A percentile compares a stretch with the other conserved stretches of the same genome.
Evolutionary conservation across 2,888 invertebrate genomes (phyloP).

Genomic region (Sericinus montela): DNA sequence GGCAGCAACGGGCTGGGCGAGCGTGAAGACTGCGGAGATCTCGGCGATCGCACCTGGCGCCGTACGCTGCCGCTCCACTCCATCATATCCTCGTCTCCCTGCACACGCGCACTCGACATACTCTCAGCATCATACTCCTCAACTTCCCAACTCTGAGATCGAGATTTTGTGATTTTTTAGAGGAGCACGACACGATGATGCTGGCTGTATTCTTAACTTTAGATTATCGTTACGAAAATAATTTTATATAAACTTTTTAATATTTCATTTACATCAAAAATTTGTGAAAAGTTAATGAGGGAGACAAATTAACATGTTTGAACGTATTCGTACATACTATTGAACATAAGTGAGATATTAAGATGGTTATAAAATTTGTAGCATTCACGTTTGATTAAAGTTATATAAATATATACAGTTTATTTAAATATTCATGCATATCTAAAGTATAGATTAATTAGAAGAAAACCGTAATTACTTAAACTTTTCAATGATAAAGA

Average conservation of each 20-base stretch:
- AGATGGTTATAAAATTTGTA: neutral
- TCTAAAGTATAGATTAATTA: conserved; percentile 2
- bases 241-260: too few species aligned
- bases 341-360: too few species aligned
- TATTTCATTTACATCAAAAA: too few species aligned
- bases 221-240: too few species aligned
- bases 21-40: conserved; percentile 29
- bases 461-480: neutral
- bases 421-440: conserved; percentile 12
- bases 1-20: conserved; percentile 67
- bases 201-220: neutral
- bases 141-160: conserved; percentile 78
- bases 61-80: conserved; percentile 75
- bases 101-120: conserved; percentile 78
- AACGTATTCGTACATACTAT: too few species aligned
- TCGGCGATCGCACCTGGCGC: conserved; percentile 63
- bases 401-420: too few species aligned
- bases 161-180: conserved; percentile 70
- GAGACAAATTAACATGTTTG: too few species aligned
- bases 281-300: too few species aligned
- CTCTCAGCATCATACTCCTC: conserved; percentile 77
- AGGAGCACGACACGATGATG: conserved; percentile 18
- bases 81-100: conserved; percentile 83
- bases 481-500: neutral
- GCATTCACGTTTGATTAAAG: neutral